These are phyloP conservation scores for Nyctalus aviator DNA, from an alignment of 2,797 vertebrate species.

Conservation along the genomic window DNA sequence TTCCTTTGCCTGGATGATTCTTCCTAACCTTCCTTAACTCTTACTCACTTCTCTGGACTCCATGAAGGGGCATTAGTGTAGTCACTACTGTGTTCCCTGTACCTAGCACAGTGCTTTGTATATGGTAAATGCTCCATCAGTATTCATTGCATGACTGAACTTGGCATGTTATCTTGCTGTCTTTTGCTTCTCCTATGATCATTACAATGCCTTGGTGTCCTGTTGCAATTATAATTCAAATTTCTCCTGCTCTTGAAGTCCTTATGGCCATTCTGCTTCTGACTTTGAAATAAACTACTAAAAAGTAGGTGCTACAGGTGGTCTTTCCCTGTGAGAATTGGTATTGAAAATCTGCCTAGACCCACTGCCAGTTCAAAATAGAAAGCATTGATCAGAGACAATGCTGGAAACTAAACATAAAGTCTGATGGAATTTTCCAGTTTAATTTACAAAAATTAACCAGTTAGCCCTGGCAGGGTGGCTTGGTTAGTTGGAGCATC, in stretches of 20 bases:
- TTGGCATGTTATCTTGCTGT: neutral
- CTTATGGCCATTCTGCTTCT: neutral
- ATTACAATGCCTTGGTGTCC: neutral
- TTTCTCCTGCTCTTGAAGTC: slow-evolving; percentile 4
- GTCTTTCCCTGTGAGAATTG: neutral
- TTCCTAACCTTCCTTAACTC: neutral
- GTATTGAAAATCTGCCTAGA: neutral
- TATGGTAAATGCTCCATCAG: neutral
- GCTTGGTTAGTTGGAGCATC: neutral
- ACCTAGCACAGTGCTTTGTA: neutral
- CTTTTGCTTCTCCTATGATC: neutral
- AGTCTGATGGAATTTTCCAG: neutral
- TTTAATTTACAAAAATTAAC: slow-evolving; percentile 10
- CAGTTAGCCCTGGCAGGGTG: neutral
- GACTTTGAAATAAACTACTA: slow-evolving; percentile 37
- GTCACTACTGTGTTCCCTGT: neutral
- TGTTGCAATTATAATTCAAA: neutral
- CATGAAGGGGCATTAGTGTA: neutral
- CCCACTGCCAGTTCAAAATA: neutral
- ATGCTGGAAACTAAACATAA: neutral
- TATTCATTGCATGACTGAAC: neutral
- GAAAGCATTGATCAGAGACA: neutral
- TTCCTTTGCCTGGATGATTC: slow-evolving; percentile 13
- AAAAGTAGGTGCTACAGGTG: neutral
- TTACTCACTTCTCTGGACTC: neutral